Conservation (phyloP, 2,888 invertebrate species). For the Ariolimax columbianus region DNA sequence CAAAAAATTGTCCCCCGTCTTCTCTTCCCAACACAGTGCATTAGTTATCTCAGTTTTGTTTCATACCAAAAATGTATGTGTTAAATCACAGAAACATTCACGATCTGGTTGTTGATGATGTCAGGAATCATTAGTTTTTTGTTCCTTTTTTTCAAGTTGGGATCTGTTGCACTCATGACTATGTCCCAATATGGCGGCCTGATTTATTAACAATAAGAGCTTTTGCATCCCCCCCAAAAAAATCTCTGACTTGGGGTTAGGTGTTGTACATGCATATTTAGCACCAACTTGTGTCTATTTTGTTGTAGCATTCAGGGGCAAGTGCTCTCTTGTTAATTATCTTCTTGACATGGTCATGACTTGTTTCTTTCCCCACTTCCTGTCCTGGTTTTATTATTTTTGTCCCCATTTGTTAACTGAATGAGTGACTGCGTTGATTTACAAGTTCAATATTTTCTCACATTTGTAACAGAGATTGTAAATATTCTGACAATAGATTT, state of each 20-base stretch:
- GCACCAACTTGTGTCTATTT: background rate
- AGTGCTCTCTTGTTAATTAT: constrained; percentile 41
- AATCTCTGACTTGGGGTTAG: background rate
- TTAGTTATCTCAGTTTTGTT: background rate
- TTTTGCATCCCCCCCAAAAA: constrained; percentile 26
- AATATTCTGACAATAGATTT: background rate
- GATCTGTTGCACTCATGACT: constrained; percentile 31
- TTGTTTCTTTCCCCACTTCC: background rate
- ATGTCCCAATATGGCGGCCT: constrained; percentile 45
- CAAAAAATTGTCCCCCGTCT: background rate
- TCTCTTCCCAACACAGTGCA: background rate
- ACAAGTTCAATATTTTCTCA: background rate
- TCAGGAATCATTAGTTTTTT: too few relatives aligned
- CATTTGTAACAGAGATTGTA: constrained; percentile 25
- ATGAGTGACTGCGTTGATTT: background rate
- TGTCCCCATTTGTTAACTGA: background rate
- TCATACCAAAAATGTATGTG: background rate
- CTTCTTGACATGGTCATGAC: constrained; percentile 28
- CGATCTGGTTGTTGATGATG: too few relatives aligned
- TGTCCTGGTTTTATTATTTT: background rate
- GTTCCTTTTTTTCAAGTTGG: background rate
- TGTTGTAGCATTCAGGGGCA: constrained; percentile 15
- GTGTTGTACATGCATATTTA: background rate
- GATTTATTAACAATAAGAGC: constrained; percentile 31
- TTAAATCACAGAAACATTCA: background rate